These are phyloP conservation scores for Clunio marinus DNA, from an alignment of 2,888 invertebrate genomes.

Conservation along the genomic window DNA sequence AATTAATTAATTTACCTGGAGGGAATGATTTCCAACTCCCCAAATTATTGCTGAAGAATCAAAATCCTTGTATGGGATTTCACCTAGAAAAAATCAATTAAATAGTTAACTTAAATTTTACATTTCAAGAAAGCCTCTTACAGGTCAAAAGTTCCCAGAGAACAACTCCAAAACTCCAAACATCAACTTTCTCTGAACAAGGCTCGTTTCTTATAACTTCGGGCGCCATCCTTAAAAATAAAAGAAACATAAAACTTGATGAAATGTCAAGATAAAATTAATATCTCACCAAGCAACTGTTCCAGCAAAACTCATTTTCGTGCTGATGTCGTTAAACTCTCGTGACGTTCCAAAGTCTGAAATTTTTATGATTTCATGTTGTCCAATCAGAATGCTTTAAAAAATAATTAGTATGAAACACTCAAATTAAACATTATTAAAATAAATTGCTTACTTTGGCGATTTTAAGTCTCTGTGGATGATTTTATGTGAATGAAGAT, in stretches of 20 bases:
- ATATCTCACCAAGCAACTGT: slow-evolving; percentile 98
- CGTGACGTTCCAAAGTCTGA: slow-evolving; percentile 97
- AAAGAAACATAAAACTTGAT: not conserved
- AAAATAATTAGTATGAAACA: too few species aligned
- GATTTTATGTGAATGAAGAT: slow-evolving; percentile 92
- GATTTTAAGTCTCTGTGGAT: slow-evolving; percentile 98
- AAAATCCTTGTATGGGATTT: slow-evolving; percentile 88
- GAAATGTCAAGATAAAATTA: not conserved
- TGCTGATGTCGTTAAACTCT: slow-evolving; percentile 91
- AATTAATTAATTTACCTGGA: slow-evolving; percentile 52
- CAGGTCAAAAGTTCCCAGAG: slow-evolving; percentile 96
- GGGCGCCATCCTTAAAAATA: slow-evolving; percentile 78
- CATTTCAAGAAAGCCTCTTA: too few species aligned
- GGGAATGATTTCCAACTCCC: slow-evolving; percentile 92
- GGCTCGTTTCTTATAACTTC: slow-evolving; percentile 96
- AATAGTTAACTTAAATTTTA: slow-evolving; percentile 58
- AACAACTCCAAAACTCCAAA: slow-evolving; percentile 98
- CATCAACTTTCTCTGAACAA: slow-evolving; percentile 96
- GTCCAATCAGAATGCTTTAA: slow-evolving; percentile 76
- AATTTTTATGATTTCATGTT: slow-evolving; percentile 81
- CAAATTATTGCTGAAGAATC: slow-evolving; percentile 97
- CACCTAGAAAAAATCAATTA: slow-evolving; percentile 46
- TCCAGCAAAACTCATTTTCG: slow-evolving; percentile 96
- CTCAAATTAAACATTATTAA: slow-evolving; percentile 40
- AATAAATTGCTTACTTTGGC: slow-evolving; percentile 75